Percentiles rank a stretch among this genome's conserved stretches.
phyloP scores from a whole-genome alignment of 2,113 vertebrate species.

The Albula glossodonta region DNA sequence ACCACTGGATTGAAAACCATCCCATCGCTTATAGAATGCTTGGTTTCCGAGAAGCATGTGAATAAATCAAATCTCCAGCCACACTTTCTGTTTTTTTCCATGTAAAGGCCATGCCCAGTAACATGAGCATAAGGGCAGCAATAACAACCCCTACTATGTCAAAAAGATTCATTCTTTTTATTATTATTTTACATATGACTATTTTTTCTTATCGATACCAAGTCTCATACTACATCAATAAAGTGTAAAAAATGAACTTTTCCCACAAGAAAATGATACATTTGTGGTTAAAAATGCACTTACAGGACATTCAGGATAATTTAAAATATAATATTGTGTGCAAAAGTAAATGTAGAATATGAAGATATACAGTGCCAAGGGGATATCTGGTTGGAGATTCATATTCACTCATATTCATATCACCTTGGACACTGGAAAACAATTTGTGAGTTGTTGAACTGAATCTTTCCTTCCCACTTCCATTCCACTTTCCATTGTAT shows the following conservation, averaged over 20 bases:
- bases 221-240: too few relatives aligned
- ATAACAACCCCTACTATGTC: not conserved
- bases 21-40: not conserved
- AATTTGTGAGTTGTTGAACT: too few relatives aligned
- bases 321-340: not conserved
- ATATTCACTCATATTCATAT: too few relatives aligned
- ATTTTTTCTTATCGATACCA: not conserved
- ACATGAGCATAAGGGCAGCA: not conserved
- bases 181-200: not conserved
- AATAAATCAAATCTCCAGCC: not conserved
- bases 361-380: too few relatives aligned
- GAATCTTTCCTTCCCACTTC: too few relatives aligned
- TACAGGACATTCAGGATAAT: too few relatives aligned
- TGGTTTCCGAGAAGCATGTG: not conserved
- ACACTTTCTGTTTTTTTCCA: not conserved
- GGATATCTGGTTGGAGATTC: too few relatives aligned
- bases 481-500: too few relatives aligned
- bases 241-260: too few relatives aligned
- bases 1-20: constrained; percentile 10
- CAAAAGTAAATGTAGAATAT: not conserved
- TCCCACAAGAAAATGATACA: too few relatives aligned
- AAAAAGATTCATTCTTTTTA: not conserved
- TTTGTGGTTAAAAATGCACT: too few relatives aligned
- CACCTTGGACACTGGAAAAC: too few relatives aligned
- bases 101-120: not conserved